phyloP scores from a whole-genome alignment of 2,797 vertebrate genomes.

The Cottoperca gobio region DNA sequence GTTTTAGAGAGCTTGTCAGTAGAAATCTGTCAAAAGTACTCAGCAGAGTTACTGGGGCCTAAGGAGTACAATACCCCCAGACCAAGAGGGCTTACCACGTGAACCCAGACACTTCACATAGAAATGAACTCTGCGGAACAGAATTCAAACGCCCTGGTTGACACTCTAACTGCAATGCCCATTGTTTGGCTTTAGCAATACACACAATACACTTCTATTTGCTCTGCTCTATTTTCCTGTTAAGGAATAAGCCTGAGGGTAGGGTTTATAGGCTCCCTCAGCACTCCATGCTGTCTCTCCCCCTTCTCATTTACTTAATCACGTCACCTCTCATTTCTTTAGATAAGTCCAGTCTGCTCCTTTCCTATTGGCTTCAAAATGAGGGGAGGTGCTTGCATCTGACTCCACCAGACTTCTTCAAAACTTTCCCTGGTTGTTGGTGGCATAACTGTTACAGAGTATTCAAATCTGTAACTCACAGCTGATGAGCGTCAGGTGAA shows the following conservation, averaged over 20 bases:
- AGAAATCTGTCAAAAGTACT: conserved; percentile 74
- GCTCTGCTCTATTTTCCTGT: conserved; percentile 62
- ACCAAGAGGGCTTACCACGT: conserved; percentile 54
- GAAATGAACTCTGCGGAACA: conserved; percentile 46
- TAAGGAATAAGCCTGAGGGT: conserved; percentile 57
- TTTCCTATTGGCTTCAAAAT: conserved; percentile 77
- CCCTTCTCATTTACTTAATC: conserved; percentile 64
- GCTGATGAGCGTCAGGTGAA: conserved; percentile 15
- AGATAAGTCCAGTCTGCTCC: conserved; percentile 56
- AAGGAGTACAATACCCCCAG: conserved; percentile 57
- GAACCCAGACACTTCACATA: conserved; percentile 46
- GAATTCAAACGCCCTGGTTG: conserved; percentile 48
- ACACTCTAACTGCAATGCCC: conserved; percentile 50
- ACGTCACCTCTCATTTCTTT: conserved; percentile 75
- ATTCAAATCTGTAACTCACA: neutral
- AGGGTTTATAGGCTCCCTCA: conserved; percentile 47
- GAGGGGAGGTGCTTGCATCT: conserved; percentile 83
- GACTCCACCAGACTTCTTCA: conserved; percentile 87
- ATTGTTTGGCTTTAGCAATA: conserved; percentile 63
- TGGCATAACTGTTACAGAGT: conserved; percentile 12
- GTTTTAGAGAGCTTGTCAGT: conserved; percentile 70
- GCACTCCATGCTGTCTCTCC: conserved; percentile 35
- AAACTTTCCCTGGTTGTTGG: conserved; percentile 54
- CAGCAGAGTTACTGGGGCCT: conserved; percentile 56
- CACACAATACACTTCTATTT: conserved; percentile 67